Conservation (phyloP, 1,140 invertebrate species). For the Bursaphelenchus mucronatus region DNA sequence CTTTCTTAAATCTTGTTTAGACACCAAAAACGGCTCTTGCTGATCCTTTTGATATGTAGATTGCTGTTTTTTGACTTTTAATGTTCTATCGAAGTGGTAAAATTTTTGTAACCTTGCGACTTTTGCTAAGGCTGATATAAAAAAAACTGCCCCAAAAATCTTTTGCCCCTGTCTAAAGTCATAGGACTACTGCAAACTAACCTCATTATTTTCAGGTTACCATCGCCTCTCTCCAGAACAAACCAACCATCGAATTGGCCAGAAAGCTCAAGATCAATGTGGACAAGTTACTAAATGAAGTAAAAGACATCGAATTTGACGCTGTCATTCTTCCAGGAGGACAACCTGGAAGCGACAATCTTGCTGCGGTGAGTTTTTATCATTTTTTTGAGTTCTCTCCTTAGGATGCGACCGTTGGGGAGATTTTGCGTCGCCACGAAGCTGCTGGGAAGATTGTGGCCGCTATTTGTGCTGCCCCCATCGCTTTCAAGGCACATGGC, state of each 20-base stretch:
- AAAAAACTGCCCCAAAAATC: not conserved
- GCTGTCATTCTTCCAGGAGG: slow-evolving; percentile 86
- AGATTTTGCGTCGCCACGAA: slow-evolving; percentile 76
- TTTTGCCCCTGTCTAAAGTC: not conserved
- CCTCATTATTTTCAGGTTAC: slow-evolving; percentile 45
- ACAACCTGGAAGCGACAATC: slow-evolving; percentile 70
- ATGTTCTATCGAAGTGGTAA: no score
- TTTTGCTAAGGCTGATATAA: not conserved
- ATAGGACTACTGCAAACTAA: not conserved
- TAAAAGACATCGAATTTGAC: slow-evolving; percentile 65
- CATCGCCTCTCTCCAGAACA: slow-evolving; percentile 45
- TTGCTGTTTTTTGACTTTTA: no score
- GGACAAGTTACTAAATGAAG: slow-evolving; percentile 42
- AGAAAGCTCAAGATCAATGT: slow-evolving; percentile 44
- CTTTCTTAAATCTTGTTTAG: not conserved
- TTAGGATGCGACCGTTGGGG: slow-evolving; percentile 71
- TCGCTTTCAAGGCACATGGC: slow-evolving; percentile 76
- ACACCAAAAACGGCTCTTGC: not conserved
- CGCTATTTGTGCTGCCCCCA: slow-evolving; percentile 86
- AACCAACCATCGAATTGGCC: slow-evolving; percentile 32
- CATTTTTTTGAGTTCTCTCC: not conserved
- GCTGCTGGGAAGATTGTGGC: slow-evolving; percentile 72
- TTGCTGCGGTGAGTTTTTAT: slow-evolving; percentile 67
- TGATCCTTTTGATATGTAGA: not conserved
- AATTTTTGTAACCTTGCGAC: not conserved